phyloP scores from a whole-genome alignment of 2,113 vertebrate genomes.

The Origma solitaria region DNA sequence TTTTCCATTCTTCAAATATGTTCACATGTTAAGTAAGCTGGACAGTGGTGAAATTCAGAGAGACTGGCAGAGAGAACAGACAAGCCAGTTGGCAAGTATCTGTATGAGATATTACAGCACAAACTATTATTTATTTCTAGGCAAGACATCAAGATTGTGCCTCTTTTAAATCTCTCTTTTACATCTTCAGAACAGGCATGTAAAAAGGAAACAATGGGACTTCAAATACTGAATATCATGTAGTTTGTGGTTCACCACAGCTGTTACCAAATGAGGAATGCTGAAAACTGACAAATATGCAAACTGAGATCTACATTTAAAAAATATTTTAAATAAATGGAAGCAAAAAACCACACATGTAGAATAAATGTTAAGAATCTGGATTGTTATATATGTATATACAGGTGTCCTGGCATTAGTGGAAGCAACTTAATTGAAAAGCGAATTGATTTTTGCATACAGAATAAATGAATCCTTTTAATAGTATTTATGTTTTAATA shows the following conservation, averaged over 20 bases:
- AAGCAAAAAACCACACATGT: not conserved
- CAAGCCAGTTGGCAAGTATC: not conserved
- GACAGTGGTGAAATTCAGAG: not conserved
- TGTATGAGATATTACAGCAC: not conserved
- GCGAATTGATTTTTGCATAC: fast-evolving
- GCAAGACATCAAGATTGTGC: not conserved
- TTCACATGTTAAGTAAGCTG: not conserved
- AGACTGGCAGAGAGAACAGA: not conserved
- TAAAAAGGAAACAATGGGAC: not conserved
- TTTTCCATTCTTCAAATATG: not conserved
- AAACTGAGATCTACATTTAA: not conserved
- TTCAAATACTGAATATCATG: not conserved
- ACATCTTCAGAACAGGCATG: not conserved
- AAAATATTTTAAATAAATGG: not conserved
- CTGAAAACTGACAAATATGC: not conserved
- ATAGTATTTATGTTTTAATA: not conserved
- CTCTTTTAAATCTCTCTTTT: not conserved
- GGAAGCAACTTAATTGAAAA: not conserved
- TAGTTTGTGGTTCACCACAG: not conserved
- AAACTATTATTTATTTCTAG: not conserved
- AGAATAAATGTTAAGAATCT: not conserved
- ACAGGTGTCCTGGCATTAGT: fast-evolving
- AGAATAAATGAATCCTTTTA: not conserved
- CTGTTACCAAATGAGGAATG: not conserved
- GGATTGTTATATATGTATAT: not conserved